Evolutionary conservation across 2,113 vertebrate genomes (phyloP).

Genomic region (Rissa tridactyla): DNA sequence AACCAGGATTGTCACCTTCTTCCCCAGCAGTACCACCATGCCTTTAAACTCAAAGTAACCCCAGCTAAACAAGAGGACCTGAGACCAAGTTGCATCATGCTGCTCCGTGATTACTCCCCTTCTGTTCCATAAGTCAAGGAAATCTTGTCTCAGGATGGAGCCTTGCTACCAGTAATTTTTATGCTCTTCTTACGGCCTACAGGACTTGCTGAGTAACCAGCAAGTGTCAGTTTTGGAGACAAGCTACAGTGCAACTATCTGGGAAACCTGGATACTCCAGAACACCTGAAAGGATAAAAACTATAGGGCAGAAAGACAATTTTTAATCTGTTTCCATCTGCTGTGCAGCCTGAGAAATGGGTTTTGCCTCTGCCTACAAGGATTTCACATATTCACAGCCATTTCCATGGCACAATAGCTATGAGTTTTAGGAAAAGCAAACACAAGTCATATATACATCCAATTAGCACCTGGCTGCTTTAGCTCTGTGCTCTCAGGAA

Average conservation of each 20-base stretch:
- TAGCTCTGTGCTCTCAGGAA: not conserved
- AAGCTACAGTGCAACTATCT: not conserved
- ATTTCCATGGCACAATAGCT: not conserved
- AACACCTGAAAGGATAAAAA: not conserved
- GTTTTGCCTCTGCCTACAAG: not conserved
- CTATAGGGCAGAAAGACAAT: not conserved
- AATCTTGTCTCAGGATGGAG: not conserved
- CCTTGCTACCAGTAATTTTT: not conserved
- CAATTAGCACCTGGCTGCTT: not conserved
- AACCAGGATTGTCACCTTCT: not conserved
- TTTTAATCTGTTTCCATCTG: not conserved
- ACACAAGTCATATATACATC: not conserved
- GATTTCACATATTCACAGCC: not conserved
- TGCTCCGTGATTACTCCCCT: not conserved
- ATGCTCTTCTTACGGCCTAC: not conserved
- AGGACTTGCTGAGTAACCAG: not conserved
- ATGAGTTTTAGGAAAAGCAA: not conserved
- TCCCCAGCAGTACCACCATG: not conserved
- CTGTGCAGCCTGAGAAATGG: not conserved
- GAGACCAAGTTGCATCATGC: not conserved
- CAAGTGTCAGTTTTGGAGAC: not conserved
- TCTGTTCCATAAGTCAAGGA: not conserved
- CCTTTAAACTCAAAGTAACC: not conserved
- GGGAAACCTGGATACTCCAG: not conserved
- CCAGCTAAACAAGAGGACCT: not conserved